phyloP scores from a whole-genome alignment of 1,140 invertebrate genomes.

The Aplysia californica region DNA sequence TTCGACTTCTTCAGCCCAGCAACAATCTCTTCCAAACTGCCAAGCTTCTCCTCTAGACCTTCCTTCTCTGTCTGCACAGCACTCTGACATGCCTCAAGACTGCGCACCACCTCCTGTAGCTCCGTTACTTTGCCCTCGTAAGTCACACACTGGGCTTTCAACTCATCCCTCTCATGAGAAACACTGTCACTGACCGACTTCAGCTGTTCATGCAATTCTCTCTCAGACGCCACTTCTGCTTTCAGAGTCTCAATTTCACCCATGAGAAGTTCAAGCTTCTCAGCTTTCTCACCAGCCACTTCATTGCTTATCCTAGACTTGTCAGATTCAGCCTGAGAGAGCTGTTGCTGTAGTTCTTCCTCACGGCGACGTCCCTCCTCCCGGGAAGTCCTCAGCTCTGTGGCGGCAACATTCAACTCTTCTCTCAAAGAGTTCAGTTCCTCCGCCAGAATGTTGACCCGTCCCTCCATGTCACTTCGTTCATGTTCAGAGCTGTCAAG shows the following conservation, averaged over 20 bases:
- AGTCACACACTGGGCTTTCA: not conserved
- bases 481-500: no score
- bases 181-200: not conserved
- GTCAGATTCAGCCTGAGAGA: not conserved
- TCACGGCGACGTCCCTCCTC: not conserved
- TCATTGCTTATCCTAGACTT: not conserved
- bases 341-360: conserved; percentile 32
- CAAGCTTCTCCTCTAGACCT: conserved; percentile 43
- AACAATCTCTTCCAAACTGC: conserved; percentile 41
- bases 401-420: not conserved
- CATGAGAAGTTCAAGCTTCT: not conserved
- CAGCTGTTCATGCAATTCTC: conserved; percentile 28
- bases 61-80: conserved; percentile 39
- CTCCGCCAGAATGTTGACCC: conserved; percentile 1
- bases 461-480: not conserved
- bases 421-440: conserved; percentile 6
- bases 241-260: not conserved
- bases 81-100: conserved; percentile 30
- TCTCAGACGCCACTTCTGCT: conserved; percentile 13
- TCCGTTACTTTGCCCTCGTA: conserved; percentile 33
- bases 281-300: not conserved
- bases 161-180: conserved; percentile 10
- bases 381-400: not conserved
- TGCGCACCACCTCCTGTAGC: conserved; percentile 24
- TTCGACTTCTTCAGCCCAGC: conserved; percentile 38